Evolutionary conservation across 2,113 vertebrate genomes (phyloP), one percentile per base, ranked within the genome.

Genomic region (Sinocyclocheilus rhinocerous): DNA sequence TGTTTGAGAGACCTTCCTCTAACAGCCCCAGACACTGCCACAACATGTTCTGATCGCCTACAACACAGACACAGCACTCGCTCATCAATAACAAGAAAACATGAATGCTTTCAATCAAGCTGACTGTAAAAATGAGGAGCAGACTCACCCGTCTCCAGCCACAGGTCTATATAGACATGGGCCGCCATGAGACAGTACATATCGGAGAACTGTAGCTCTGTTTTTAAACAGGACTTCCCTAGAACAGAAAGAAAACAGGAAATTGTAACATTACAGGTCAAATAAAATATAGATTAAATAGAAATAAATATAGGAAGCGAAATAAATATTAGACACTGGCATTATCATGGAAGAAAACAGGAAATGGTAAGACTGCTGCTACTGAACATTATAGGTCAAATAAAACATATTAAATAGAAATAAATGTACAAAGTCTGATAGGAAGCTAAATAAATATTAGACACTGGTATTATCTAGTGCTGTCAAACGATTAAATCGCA

Each of bases 161-260:
- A 99, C 79, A 99, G 89, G 91, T 99, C 98, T 6, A 98, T 90
- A 88, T 97, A 97, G n/a, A 98, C 92, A 18, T 99, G 98, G 87
- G 97, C 97, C 20, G 95, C 97, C 93, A 99, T 96, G 61, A 99
- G 96, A 88, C 97, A 99, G 88, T 99, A 99, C 94, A 97, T 97
- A 84, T 99, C 98, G 9, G 97, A 99, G 91, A 97, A 97, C 90
- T 99, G 98, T 87, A 99, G 92, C 91, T 99, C 98, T 13, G 97
- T 99, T 95, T 99, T 99, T 94, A 99, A 95, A 88, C 97, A 95
- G 18, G 94, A 94, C 76, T 93, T 96, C 8, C 98, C 98, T 99
- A 65, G 6, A 78, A 39, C 4, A 70, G 55, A 87, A 18, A 0
- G 24, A 29, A 26, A 69, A 36, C n/a, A n/a, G 11, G 4, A 18